Evolutionary conservation across 2,797 vertebrate species (phyloP).

Genomic region (Cryptoblepharus egeriae): DNA sequence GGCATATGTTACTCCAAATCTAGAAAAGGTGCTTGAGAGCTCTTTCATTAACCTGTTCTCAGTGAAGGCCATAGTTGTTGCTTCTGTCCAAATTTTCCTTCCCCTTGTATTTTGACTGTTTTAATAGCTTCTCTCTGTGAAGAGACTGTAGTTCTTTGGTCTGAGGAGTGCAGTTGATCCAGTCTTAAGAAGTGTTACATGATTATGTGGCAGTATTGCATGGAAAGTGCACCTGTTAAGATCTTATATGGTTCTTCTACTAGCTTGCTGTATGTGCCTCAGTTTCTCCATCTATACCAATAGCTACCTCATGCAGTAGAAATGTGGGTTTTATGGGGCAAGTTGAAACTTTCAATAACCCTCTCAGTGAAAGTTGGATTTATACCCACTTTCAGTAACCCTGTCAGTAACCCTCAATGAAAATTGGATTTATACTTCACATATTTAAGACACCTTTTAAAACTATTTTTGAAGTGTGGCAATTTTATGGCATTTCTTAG

Average conservation of each 20-base stretch:
- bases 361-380: background rate
- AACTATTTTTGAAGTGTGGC: conserved; percentile 7
- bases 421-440: conserved; percentile 24
- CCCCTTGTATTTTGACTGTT: background rate
- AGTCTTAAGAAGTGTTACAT: conserved; percentile 34
- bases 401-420: too few species aligned
- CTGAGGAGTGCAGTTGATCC: conserved; percentile 23
- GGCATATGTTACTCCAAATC: conserved; percentile 32
- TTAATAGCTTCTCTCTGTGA: conserved; percentile 32
- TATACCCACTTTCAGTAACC: background rate
- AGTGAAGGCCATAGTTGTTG: conserved; percentile 14
- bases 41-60: conserved; percentile 42
- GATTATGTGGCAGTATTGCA: conserved; percentile 27
- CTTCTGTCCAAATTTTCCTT: background rate
- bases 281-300: conserved; percentile 63
- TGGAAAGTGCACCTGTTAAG: conserved; percentile 40
- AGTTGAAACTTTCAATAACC: background rate
- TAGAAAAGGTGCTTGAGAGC: conserved; percentile 34
- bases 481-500: background rate
- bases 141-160: conserved; percentile 42
- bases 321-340: conserved; percentile 36
- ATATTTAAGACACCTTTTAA: conserved; percentile 27
- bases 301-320: conserved; percentile 64
- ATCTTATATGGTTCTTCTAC: conserved; percentile 49
- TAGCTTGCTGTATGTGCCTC: conserved; percentile 59